Evolutionary conservation across 2,888 invertebrate genomes (phyloP), one percentile per base, ranked within the genome.

Genomic region (Caenorhabditis sulstoni): DNA sequence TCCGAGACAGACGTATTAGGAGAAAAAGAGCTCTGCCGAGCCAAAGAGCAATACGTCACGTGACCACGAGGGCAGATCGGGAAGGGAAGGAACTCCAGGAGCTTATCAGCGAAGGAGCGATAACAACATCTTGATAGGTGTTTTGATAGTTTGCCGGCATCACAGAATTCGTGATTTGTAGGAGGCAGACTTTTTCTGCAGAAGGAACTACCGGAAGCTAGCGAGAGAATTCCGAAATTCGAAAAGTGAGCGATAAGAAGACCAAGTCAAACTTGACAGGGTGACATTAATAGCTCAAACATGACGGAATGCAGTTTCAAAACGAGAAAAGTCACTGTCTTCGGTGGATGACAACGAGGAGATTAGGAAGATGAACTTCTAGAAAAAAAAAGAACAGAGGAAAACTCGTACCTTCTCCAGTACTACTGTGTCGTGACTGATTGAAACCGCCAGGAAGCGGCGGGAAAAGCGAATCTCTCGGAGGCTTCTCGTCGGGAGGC

Each of bases 401-500:
- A 23, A 22, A 22, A 20, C 16, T 14, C 50, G 8, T 57, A 62
- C 61, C 61, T 66, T 67, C 76, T 58, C 67, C 67, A 39, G 49
- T 64, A 37, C 64, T 64, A 62, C 66, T 75, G 22, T 62, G 61
- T 41, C 61, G 45, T 12, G 71, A 57, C 39, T 57, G 67, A 55
- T 65, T 50, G 58, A 70, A 77, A 39, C 70, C 59, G 7, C 66
- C 70, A 18, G 65, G 20, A 0, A 70, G 53, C 35, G 77, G 77
- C 18, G 77, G 77, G 23, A 77, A 77, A 5, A 71, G 44, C 41
- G 71, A 49, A 35, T 16, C 14, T 4, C 37, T 44, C 12, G 57
- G 68, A n/a, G 77, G 70, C 20, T 70, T 77, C 35, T 78, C 78
- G 57, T 78, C 78, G 0, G 78, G 78, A 4, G 78, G 78, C 58